Conservation (phyloP, 2,888 invertebrate species). For the Cybosia mesomella region DNA sequence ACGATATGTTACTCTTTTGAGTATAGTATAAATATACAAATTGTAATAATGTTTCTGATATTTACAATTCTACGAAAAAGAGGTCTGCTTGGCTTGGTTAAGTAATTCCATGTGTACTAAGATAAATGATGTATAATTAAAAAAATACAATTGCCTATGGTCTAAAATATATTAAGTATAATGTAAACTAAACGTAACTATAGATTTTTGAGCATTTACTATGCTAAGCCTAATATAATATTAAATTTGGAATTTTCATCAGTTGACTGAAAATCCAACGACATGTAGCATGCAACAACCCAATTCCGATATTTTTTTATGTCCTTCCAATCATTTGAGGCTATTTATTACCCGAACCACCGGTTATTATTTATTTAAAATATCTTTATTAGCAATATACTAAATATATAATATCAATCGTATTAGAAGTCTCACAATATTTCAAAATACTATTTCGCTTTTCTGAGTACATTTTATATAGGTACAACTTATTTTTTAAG, state of each 20-base stretch:
- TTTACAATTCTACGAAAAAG: neutral
- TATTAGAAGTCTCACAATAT: neutral
- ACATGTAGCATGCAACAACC: neutral
- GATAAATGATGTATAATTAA: neutral
- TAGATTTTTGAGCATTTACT: conserved; percentile 8
- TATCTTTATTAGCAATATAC: neutral
- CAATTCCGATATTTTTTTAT: neutral
- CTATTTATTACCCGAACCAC: neutral
- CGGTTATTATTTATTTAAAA: neutral
- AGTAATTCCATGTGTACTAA: neutral
- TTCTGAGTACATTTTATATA: neutral
- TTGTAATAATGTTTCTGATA: neutral
- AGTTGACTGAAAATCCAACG: neutral
- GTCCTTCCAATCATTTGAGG: neutral
- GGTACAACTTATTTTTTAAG: neutral
- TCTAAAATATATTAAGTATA: neutral
- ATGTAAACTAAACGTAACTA: neutral
- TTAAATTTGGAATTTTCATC: conserved; percentile 3
- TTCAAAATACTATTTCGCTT: neutral
- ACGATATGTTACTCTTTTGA: neutral
- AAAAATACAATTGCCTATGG: neutral
- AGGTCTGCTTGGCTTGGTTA: neutral
- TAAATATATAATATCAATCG: neutral
- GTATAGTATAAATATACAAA: neutral
- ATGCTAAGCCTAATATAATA: neutral